Percentiles rank a stretch among this genome's conserved stretches.
Conservation (phyloP, 2,113 vertebrate genomes). For the Ascaphus truei region DNA sequence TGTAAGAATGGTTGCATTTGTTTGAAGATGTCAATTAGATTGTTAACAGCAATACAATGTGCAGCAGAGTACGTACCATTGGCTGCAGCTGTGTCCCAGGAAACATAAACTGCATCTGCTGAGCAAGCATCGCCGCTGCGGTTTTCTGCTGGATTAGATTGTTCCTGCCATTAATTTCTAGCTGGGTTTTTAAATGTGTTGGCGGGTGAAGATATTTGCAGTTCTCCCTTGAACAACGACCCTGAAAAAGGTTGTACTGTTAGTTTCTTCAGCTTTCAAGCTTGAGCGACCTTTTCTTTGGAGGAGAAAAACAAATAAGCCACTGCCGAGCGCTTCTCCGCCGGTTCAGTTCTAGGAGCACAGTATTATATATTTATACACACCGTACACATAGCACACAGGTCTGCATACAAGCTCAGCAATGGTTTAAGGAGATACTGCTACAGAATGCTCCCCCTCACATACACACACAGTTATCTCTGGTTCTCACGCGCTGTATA, state of each 20-base stretch:
- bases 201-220: slow-evolving; percentile 99
- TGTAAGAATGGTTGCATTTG: neutral
- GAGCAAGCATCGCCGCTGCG: slow-evolving; percentile 94
- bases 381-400: too few relatives aligned
- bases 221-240: slow-evolving; percentile 95
- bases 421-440: too few relatives aligned
- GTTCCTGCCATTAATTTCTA: slow-evolving; percentile 96
- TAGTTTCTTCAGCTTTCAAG: neutral
- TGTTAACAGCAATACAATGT: too few relatives aligned
- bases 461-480: too few relatives aligned
- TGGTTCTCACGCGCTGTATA: too few relatives aligned
- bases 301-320: neutral
- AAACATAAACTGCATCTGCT: slow-evolving; percentile 99
- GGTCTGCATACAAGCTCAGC: too few relatives aligned
- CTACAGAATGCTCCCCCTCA: too few relatives aligned
- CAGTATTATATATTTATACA: too few relatives aligned
- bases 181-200: slow-evolving; percentile 95
- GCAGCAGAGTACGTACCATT: slow-evolving; percentile 73
- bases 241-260: slow-evolving; percentile 59
- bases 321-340: too few relatives aligned
- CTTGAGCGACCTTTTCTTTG: neutral
- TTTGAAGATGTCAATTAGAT: too few relatives aligned
- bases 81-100: slow-evolving; percentile 91
- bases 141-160: slow-evolving; percentile 99
- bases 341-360: too few relatives aligned